Base-by-base conservation (phyloP, 2,888 invertebrate genomes). In the Eupithecia centaureata region DNA sequence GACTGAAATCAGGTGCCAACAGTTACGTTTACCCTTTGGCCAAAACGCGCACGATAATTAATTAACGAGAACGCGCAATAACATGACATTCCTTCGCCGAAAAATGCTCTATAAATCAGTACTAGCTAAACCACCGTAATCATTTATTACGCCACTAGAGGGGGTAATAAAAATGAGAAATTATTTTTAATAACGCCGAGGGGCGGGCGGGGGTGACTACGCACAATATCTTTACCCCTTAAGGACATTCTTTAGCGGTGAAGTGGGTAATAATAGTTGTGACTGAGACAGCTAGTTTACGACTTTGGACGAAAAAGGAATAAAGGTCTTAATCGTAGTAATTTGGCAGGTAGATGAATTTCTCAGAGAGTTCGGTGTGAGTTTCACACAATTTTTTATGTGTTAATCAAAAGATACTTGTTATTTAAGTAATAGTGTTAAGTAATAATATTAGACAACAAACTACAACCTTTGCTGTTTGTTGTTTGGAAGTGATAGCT, bases 131-230 rank as follows among this genome's bases (percentile, higher is more conserved):
- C 71, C 76, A 79, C 77, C 79, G 80, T 80, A 78, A 81, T 86
- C 86, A 89, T 89, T 88, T 88, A 89, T 88, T 85, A 86, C 72
- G 74, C 74, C 80, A 82, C 83, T 86, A 84, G 79, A 83, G 84
- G 81, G 84, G 82, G 89, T 83, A 91, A 92, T 92, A 92, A 92
- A 93, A 92, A 91, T 92, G 92, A 93, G 92, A 91, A 92, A 93
- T 93, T 92, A 93, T 93, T 92, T 93, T 93, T 93, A 93, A 92
- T 92, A 92, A 91, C 86, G 88, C 84, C 84, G 85, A 78, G 75
- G 77, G 80, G 72, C 71, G 71, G 77, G 70, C 72, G 72, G 69
- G 47, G 63, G 73, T 73, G 71, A 73, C 66, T 66, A 71, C 77
- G 76, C 71, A 69, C 68, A 69, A 67, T 68, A 65, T 64, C 65